Conservation (phyloP, 2,888 invertebrate genomes). For the Bombylius major region DNA sequence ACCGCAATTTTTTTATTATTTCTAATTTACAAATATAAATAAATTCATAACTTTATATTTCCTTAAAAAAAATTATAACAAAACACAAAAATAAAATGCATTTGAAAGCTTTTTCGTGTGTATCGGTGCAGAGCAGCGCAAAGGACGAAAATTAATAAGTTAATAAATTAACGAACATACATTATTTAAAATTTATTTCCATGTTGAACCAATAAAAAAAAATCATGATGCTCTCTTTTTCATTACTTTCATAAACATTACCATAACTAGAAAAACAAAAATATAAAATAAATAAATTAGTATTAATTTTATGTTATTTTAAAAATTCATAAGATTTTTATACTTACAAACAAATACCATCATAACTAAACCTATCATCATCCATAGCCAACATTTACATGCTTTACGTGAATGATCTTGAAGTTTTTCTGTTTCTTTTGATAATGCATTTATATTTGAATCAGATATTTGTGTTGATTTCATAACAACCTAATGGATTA, state of each 20-base stretch:
- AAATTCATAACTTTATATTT: no score
- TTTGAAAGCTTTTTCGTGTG: no score
- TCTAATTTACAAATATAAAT: no score
- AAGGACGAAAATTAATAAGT: no score
- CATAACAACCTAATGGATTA: slow-evolving; percentile 45
- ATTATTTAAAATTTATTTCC: no score
- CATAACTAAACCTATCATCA: slow-evolving; percentile 75
- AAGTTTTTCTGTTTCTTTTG: slow-evolving; percentile 67
- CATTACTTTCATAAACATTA: slow-evolving; percentile 83
- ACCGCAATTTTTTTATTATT: no score
- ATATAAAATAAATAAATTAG: slow-evolving; percentile 8
- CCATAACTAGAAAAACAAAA: slow-evolving; percentile 59
- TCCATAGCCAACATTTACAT: slow-evolving; percentile 93
- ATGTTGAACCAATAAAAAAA: background rate
- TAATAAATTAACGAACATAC: no score
- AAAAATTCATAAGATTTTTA: slow-evolving; percentile 3
- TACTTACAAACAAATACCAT: slow-evolving; percentile 75
- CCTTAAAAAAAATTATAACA: no score
- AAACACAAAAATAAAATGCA: no score
- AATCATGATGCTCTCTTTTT: slow-evolving; percentile 45
- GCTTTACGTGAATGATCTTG: slow-evolving; percentile 74
- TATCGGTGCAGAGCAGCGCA: no score
- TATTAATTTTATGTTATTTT: slow-evolving; percentile 18
- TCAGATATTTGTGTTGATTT: slow-evolving; percentile 71
- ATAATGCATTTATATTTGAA: slow-evolving; percentile 60